phyloP scores from a whole-genome alignment of 2,797 vertebrate genomes.

The Hyperoplus lanceolatus region DNA sequence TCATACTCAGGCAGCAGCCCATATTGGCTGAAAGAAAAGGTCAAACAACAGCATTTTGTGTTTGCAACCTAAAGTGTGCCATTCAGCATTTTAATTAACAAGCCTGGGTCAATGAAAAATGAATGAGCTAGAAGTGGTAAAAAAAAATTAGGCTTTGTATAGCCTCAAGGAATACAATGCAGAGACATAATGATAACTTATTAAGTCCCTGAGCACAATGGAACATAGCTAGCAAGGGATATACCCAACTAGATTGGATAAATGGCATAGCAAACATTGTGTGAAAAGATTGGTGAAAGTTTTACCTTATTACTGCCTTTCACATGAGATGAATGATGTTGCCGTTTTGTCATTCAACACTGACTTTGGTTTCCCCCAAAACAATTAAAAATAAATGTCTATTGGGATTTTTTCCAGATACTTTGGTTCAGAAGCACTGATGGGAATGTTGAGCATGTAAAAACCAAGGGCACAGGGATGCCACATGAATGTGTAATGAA shows the following conservation, averaged over 20 bases:
- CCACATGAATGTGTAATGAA: slow-evolving; percentile 40
- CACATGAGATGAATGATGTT: slow-evolving; percentile 51
- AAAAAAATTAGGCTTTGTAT: slow-evolving; percentile 53
- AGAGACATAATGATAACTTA: slow-evolving; percentile 74
- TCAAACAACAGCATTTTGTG: slow-evolving; percentile 79
- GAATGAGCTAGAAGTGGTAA: slow-evolving; percentile 67
- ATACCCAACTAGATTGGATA: slow-evolving; percentile 48
- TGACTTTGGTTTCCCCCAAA: background rate
- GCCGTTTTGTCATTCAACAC: slow-evolving; percentile 24
- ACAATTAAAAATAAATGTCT: slow-evolving; percentile 42
- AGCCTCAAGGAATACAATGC: slow-evolving; percentile 74
- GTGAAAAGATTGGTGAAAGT: slow-evolving; percentile 52
- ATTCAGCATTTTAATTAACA: slow-evolving; percentile 86
- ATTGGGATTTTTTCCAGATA: slow-evolving; percentile 8
- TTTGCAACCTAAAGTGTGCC: slow-evolving; percentile 79
- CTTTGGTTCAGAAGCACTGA: background rate
- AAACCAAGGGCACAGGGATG: background rate
- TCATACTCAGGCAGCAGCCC: slow-evolving; percentile 61
- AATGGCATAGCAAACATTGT: slow-evolving; percentile 54
- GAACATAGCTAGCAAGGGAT: slow-evolving; percentile 49
- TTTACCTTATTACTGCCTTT: slow-evolving; percentile 52
- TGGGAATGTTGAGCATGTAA: background rate
- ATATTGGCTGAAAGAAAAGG: slow-evolving; percentile 79
- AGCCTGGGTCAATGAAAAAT: slow-evolving; percentile 69
- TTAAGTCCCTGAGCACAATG: slow-evolving; percentile 60